These are phyloP conservation scores for Acrocyrtus sp. DNA, from an alignment of 2,888 invertebrate genomes.

Conservation along the genomic window DNA sequence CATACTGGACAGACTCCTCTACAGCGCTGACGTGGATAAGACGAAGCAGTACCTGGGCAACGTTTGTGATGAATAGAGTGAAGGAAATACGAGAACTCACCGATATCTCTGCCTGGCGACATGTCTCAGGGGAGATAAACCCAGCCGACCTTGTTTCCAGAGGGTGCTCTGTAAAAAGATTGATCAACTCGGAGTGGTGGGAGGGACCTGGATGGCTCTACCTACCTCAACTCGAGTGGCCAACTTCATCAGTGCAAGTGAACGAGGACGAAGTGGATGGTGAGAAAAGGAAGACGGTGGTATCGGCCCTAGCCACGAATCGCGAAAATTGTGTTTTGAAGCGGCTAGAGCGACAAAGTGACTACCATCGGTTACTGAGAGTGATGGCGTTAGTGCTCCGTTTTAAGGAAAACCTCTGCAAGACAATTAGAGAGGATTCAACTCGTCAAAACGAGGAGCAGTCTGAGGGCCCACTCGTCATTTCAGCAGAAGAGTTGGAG, in stretches of 20 bases:
- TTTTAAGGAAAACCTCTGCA: neutral
- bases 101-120: neutral
- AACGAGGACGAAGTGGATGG: neutral
- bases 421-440: neutral
- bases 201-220: neutral
- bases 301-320: neutral
- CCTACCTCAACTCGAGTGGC: neutral
- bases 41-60: neutral
- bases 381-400: neutral
- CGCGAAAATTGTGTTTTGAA: neutral
- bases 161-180: neutral
- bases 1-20: conserved; percentile 9
- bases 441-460: neutral
- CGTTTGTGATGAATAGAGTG: conserved; percentile 1
- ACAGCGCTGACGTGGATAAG: conserved; percentile 13
- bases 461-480: neutral
- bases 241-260: neutral
- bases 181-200: conserved; percentile 7
- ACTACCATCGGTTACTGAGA: neutral
- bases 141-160: conserved; percentile 10
- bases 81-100: neutral
- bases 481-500: neutral
- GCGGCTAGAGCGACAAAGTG: neutral
- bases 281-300: neutral
- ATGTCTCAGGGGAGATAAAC: conserved; percentile 14